These are phyloP conservation scores for Pyrgus malvae DNA, from an alignment of 2,888 invertebrate species.

Conservation along the genomic window DNA sequence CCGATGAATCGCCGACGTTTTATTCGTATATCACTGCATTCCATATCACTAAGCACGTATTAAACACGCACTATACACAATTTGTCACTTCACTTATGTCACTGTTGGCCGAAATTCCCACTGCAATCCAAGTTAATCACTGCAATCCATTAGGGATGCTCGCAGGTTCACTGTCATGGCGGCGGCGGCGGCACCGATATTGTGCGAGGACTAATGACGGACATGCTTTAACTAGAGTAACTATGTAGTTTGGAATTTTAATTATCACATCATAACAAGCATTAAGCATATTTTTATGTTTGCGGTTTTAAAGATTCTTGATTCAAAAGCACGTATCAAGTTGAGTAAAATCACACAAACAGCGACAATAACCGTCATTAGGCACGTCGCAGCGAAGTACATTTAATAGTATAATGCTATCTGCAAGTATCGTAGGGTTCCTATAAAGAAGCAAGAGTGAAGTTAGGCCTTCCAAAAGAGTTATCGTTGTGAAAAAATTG, in stretches of 20 bases:
- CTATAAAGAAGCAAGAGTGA: no score
- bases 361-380: constrained; percentile 43
- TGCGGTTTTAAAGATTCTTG: constrained; percentile 6
- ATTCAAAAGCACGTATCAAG: constrained; percentile 11
- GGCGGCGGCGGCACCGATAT: constrained; percentile 70
- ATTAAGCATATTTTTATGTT: constrained; percentile 38
- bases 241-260: constrained; percentile 35
- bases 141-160: constrained; percentile 70
- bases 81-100: constrained; percentile 64
- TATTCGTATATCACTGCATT: constrained; percentile 58
- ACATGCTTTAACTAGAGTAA: constrained; percentile 46
- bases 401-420: constrained; percentile 24
- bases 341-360: constrained; percentile 27
- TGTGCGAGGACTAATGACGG: constrained; percentile 52
- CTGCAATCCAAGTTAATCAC: constrained; percentile 78
- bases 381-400: constrained; percentile 36
- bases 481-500: not conserved
- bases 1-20: constrained; percentile 22
- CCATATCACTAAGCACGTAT: constrained; percentile 48
- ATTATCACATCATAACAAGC: constrained; percentile 47
- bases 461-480: no score
- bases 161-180: constrained; percentile 53
- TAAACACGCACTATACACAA: constrained; percentile 61
- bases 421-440: constrained; percentile 28
- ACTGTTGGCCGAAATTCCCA: constrained; percentile 63